Conservation (phyloP, 2,888 invertebrate species). For the Opisthograptis luteolata region DNA sequence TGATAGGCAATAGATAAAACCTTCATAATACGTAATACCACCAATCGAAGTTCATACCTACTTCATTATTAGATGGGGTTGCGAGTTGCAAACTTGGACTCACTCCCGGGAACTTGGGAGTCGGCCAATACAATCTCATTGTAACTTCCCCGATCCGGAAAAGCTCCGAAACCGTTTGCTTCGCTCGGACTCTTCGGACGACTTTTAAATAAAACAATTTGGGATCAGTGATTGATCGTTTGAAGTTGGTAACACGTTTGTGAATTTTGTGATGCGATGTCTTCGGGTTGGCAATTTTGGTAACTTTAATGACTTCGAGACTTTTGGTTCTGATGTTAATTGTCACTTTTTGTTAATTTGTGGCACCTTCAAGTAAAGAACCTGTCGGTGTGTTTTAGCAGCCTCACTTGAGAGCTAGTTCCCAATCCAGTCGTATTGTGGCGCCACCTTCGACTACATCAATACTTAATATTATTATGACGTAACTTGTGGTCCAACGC, state of each 20-base stretch:
- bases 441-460: no score
- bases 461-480: no score
- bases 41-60: conserved; percentile 22
- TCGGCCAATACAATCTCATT: conserved; percentile 78
- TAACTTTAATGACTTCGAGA: neutral
- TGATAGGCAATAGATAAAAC: no score
- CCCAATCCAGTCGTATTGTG: no score
- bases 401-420: no score
- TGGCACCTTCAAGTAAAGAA: no score
- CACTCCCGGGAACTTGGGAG: conserved; percentile 59
- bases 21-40: neutral
- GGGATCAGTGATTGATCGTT: conserved; percentile 62
- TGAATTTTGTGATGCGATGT: conserved; percentile 37
- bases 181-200: no score
- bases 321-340: no score
- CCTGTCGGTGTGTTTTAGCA: no score
- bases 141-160: conserved; percentile 65
- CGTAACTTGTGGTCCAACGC: no score
- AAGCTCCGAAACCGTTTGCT: conserved; percentile 50
- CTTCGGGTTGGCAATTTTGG: neutral
- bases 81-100: conserved; percentile 34
- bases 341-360: no score
- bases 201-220: conserved; percentile 59
- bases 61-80: conserved; percentile 29
- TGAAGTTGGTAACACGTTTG: conserved; percentile 47